A percentile compares a stretch with the other conserved stretches of the same genome.
These are phyloP conservation scores for Cyprinodon diabolis DNA, from an alignment of 2,797 vertebrate species.

Conservation along the genomic window DNA sequence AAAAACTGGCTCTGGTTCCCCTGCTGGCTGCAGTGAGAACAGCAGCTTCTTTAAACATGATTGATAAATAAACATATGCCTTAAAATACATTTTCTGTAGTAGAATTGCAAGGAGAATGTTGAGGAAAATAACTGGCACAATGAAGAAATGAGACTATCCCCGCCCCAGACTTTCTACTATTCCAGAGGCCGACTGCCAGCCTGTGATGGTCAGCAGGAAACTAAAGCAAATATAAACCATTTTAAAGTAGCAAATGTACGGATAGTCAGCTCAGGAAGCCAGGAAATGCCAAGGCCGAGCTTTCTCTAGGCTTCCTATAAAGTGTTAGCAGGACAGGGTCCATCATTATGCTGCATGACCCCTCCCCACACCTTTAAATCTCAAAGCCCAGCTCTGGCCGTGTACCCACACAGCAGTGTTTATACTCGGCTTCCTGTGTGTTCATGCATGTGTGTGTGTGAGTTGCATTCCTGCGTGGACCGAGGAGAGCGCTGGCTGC, in stretches of 20 bases:
- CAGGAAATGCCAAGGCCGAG: constrained; percentile 64
- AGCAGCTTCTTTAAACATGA: constrained; percentile 3
- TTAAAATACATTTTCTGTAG: background rate
- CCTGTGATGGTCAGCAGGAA: constrained; percentile 30
- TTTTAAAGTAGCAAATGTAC: constrained; percentile 39
- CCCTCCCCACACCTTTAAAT: constrained; percentile 23
- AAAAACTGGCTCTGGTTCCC: constrained; percentile 27
- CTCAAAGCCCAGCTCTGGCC: constrained; percentile 29
- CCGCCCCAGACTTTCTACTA: background rate
- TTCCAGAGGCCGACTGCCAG: constrained; percentile 17
- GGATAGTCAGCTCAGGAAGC: constrained; percentile 43
- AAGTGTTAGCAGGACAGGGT: background rate
- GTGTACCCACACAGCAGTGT: constrained; percentile 44
- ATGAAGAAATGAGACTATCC: too few species aligned
- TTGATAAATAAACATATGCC: background rate
- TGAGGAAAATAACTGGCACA: background rate
- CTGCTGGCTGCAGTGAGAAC: constrained; percentile 36
- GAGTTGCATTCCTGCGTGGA: constrained; percentile 69
- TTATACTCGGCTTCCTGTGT: constrained; percentile 66
- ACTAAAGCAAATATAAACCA: constrained; percentile 35
- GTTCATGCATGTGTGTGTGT: constrained; percentile 32
- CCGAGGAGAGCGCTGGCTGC: constrained; percentile 56
- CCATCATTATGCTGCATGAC: background rate
- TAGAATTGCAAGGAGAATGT: background rate
- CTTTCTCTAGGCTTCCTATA: constrained; percentile 46